Percentiles rank a stretch among this genome's conserved stretches.
Conservation (phyloP, 2,113 vertebrate species). For the Coptodon rendalli region DNA sequence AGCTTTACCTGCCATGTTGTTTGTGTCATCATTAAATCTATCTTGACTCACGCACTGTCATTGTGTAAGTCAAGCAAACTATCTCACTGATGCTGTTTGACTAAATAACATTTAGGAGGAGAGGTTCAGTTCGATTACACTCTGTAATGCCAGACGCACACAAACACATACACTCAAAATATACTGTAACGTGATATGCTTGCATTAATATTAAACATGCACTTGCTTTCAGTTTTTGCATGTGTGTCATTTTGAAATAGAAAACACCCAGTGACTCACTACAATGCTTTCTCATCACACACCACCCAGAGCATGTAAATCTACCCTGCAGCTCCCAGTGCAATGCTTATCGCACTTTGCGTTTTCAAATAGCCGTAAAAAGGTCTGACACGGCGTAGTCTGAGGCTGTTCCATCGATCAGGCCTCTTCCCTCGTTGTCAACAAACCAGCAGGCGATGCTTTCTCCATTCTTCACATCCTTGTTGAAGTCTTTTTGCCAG, state of each 20-base stretch:
- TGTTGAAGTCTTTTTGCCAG: slow-evolving; percentile 84
- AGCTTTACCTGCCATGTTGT: background rate
- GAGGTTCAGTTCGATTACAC: background rate
- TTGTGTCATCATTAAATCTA: background rate
- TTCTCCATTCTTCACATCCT: slow-evolving; percentile 55
- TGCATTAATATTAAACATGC: background rate
- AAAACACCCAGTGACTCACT: background rate
- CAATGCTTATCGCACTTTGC: background rate
- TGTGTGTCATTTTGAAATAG: background rate
- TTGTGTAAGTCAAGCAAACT: background rate
- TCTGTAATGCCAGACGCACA: background rate
- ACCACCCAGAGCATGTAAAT: background rate
- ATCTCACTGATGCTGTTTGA: background rate
- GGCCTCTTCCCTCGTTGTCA: slow-evolving; percentile 78
- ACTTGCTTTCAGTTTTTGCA: background rate
- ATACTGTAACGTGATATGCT: background rate
- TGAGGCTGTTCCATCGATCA: slow-evolving; percentile 80
- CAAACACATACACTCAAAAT: background rate
- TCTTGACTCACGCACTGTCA: background rate
- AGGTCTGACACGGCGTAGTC: slow-evolving; percentile 79
- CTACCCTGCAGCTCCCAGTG: accelerated
- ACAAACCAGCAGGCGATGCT: slow-evolving; percentile 87
- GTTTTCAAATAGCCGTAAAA: slow-evolving; percentile 34
- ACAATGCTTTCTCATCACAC: background rate
- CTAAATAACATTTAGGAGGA: background rate